Conservation (phyloP, 2,113 vertebrate genomes). For the Chrysemys picta region DNA sequence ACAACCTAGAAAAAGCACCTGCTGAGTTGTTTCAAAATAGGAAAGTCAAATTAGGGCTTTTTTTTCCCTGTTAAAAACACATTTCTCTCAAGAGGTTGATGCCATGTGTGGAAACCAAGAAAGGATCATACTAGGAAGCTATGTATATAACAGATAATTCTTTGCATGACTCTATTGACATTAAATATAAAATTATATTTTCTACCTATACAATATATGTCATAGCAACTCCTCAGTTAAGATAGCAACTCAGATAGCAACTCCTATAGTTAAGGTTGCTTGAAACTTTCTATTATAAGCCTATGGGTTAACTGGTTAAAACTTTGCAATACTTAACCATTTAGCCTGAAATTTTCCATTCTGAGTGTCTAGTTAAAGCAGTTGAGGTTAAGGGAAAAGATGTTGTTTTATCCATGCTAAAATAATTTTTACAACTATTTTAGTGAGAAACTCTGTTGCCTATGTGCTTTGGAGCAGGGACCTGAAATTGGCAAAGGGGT, state of each 20-base stretch:
- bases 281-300: background rate
- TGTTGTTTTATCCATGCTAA: background rate
- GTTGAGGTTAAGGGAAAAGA: background rate
- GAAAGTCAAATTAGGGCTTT: background rate
- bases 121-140: background rate
- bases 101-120: background rate
- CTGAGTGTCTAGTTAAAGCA: background rate
- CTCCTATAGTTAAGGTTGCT: background rate
- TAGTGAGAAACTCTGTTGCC: background rate
- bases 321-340: background rate
- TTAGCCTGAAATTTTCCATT: background rate
- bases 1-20: background rate
- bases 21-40: background rate
- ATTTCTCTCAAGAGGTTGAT: background rate
- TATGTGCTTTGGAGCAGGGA: background rate
- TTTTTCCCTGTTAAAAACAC: background rate
- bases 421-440: background rate
- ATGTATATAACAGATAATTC: background rate
- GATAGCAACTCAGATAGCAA: background rate
- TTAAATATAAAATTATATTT: background rate
- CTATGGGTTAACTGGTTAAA: background rate
- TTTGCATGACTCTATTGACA: background rate
- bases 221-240: no score
- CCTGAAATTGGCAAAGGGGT: background rate
- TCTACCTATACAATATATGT: background rate